These are phyloP conservation scores for Gisinianus flammeolus DNA, from an alignment of 2,888 invertebrate genomes.

Conservation along the genomic window DNA sequence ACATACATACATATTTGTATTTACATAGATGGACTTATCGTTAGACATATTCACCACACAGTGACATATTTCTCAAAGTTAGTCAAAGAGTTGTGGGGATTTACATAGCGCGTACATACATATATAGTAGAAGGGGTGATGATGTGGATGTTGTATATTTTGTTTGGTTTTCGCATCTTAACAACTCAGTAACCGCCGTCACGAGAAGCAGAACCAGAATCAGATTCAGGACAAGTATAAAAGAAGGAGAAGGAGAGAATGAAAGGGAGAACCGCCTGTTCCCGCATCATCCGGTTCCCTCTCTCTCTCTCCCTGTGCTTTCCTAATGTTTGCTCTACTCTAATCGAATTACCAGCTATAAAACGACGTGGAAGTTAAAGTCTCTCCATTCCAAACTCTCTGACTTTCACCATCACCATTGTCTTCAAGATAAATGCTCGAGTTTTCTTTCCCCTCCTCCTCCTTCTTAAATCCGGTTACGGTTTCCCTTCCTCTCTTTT, in stretches of 20 bases:
- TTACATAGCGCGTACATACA: too few species aligned
- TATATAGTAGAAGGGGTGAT: too few species aligned
- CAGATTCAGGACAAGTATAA: too few species aligned
- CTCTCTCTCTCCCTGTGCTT: too few species aligned
- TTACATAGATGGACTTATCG: neutral
- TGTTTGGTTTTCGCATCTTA: too few species aligned
- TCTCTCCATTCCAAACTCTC: slow-evolving; percentile 34
- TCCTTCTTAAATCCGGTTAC: slow-evolving; percentile 2
- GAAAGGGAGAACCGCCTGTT: slow-evolving; percentile 10
- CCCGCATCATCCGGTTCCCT: slow-evolving; percentile 12
- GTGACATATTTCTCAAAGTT: too few species aligned
- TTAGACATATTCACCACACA: too few species aligned
- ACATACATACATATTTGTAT: neutral
- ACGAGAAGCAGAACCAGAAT: too few species aligned
- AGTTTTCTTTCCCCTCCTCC: slow-evolving; percentile 2
- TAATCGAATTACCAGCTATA: slow-evolving; percentile 53
- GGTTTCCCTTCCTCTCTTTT: neutral
- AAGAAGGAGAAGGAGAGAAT: neutral
- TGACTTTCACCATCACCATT: slow-evolving; percentile 46
- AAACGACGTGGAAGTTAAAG: slow-evolving; percentile 43
- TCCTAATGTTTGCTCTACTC: slow-evolving; percentile 16
- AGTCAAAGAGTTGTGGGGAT: too few species aligned
- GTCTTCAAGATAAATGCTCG: slow-evolving; percentile 44
- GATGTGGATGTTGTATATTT: too few species aligned
- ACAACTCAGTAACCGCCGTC: too few species aligned